A percentile compares a stretch with the other conserved stretches of the same genome.
Evolutionary conservation across 2,797 vertebrate genomes (phyloP).

Genomic region (Acanthis flammea): DNA sequence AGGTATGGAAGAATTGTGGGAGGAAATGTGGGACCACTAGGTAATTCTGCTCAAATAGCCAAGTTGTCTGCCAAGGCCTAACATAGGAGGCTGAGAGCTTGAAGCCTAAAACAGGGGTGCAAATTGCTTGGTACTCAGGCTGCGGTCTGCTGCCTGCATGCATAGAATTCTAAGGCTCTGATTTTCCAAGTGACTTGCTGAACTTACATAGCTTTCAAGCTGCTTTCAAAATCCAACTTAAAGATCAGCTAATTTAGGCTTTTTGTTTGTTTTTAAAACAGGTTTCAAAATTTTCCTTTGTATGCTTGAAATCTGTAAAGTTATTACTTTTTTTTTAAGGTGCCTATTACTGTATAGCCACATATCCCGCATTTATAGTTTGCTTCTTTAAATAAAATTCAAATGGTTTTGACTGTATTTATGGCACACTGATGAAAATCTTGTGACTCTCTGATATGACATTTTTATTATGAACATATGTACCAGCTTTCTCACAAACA

Average conservation of each 20-base stretch:
- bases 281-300: not conserved
- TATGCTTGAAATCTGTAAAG: not conserved
- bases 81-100: conserved; percentile 20
- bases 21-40: conserved; percentile 36
- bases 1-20: not conserved
- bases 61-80: conserved; percentile 28
- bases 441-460: not conserved
- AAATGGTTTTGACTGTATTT: conserved; percentile 1
- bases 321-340: not conserved
- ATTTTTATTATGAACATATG: not conserved
- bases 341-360: not conserved
- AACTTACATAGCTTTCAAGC: conserved; percentile 8
- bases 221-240: not conserved
- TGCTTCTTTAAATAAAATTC: conserved; percentile 13
- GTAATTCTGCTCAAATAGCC: conserved; percentile 40
- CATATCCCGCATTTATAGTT: not conserved
- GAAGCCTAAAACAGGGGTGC: conserved; percentile 51
- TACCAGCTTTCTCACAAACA: not conserved
- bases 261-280: not conserved
- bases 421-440: not conserved
- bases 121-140: conserved; percentile 50
- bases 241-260: not conserved
- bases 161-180: conserved; percentile 50
- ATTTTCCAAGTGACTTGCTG: not conserved
- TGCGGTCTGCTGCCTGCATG: conserved; percentile 39